Percentiles rank a stretch among this genome's conserved stretches.
Evolutionary conservation across 1,140 invertebrate species (phyloP).

Genomic region (Heliothis virescens): DNA sequence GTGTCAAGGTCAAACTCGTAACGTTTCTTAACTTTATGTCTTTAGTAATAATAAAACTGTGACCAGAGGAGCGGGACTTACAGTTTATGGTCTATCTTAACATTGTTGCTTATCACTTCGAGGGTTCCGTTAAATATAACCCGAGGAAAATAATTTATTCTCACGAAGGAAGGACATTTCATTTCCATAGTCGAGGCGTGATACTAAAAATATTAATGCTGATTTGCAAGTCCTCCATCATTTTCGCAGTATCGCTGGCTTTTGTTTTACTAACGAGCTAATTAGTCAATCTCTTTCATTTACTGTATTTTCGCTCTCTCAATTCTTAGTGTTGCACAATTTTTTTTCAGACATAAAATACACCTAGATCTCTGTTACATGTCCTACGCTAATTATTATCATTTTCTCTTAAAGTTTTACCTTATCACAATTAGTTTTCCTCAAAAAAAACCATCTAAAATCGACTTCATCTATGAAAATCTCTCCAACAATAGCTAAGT

Average conservation of each 20-base stretch:
- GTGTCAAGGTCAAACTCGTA: slow-evolving; percentile 45
- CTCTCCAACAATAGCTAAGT: not conserved
- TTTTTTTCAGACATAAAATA: too few relatives aligned
- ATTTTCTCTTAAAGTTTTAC: too few relatives aligned
- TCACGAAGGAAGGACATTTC: slow-evolving; percentile 14
- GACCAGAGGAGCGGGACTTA: slow-evolving; percentile 41
- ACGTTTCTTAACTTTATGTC: slow-evolving; percentile 51
- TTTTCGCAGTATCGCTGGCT: slow-evolving; percentile 7
- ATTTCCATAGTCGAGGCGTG: slow-evolving; percentile 38
- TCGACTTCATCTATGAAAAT: not conserved
- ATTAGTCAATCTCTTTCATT: not conserved
- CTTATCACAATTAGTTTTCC: not conserved
- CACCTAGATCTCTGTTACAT: too few relatives aligned
- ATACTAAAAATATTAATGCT: slow-evolving; percentile 15
- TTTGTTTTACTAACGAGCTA: slow-evolving; percentile 25
- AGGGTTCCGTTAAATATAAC: slow-evolving; percentile 4
- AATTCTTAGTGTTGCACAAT: slow-evolving; percentile 3
- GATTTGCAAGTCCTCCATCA: slow-evolving; percentile 28
- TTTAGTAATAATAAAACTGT: slow-evolving; percentile 49
- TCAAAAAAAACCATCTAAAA: not conserved
- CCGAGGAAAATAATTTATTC: slow-evolving; percentile 31
- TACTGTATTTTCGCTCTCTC: not conserved
- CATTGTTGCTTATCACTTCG: slow-evolving; percentile 46
- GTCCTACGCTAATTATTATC: too few relatives aligned
- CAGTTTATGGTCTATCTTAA: slow-evolving; percentile 38